Percentiles rank a stretch among this genome's conserved stretches.
phyloP scores from a whole-genome alignment of 2,113 vertebrate species.

The Barbus barbus region DNA sequence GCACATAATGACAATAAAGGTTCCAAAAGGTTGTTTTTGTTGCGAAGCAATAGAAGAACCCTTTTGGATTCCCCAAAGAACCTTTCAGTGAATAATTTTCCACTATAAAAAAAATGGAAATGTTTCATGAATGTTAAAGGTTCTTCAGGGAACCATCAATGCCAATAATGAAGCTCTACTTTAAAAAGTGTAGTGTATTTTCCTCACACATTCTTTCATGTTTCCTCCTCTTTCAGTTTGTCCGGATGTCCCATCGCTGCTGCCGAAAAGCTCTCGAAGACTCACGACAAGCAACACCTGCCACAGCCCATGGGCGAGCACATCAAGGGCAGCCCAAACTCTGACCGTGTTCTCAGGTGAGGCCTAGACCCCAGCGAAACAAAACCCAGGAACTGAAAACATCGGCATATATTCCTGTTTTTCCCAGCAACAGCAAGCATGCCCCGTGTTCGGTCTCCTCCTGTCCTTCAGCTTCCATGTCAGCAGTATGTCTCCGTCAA shows the following conservation, averaged over 20 bases:
- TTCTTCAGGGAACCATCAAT: background rate
- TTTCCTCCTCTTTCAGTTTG: constrained; percentile 75
- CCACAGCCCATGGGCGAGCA: constrained; percentile 80
- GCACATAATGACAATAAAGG: too few relatives aligned
- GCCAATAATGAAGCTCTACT: background rate
- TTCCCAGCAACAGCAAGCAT: constrained; percentile 16
- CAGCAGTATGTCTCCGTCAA: constrained; percentile 36
- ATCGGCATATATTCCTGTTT: constrained; percentile 3
- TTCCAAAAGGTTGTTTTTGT: too few relatives aligned
- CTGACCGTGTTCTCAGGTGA: constrained; percentile 92
- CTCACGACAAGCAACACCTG: constrained; percentile 89
- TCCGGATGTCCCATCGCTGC: constrained; percentile 98
- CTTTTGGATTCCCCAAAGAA: background rate
- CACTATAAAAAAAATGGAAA: background rate
- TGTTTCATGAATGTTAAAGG: background rate
- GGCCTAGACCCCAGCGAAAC: constrained; percentile 11
- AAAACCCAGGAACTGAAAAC: background rate
- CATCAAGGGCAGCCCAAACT: constrained; percentile 86
- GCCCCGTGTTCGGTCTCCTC: background rate
- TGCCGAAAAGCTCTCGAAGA: constrained; percentile 95
- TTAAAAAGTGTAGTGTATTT: background rate
- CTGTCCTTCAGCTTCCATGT: background rate
- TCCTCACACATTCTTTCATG: background rate
- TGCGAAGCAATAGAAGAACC: too few relatives aligned
- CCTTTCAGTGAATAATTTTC: background rate